Base-by-base conservation (phyloP, 2,888 invertebrate genomes). In the Caenorhabditis virilis region DNA sequence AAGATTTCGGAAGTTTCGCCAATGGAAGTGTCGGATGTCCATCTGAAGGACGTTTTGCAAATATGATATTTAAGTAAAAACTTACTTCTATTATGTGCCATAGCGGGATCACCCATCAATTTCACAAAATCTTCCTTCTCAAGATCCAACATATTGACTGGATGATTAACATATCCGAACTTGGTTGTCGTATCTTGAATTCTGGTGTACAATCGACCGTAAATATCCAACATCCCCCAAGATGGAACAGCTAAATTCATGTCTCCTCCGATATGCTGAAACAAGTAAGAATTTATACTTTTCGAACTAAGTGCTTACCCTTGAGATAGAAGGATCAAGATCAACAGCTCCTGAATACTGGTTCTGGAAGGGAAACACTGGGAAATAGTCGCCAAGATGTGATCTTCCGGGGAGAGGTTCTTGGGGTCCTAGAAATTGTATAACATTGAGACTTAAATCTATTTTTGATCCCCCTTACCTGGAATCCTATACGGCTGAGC, bases 211-310 rank as follows among this genome's bases (percentile, higher is more conserved):
- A 72, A 76, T 15, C 75, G 58, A 9, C 77, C 78, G 46, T 71
- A 76, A 36, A 78, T 73, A 61, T 78, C 78, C 30, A 78, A 25
- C 53, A 77, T 73, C 9, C 77, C 78, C 77, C 77, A 78, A 0
- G 76, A 73, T 2, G 78, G 78, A 9, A 78, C 69, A 13, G 78
- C 74, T 13, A 78, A 47, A 54, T 78, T 78, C 55, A 78, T 53
- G 47, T 78, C 78, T 5, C 78, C 78, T 69, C 78, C 78, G 42
- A 78, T 75, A 57, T 76, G 76, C 76, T 78, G 48, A n/a, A n/a
- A n/a, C n/a, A n/a, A n/a, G 51, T 73, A 47, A 16, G 2, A 33
- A 13, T 7, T 45, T 13, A 18, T 13, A 57, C n/a, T n/a, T n/a
- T n/a, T n/a, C n/a, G n/a, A n/a, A n/a, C n/a, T n/a, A n/a, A n/a